Evolutionary conservation across 1,140 invertebrate species (phyloP), one percentile per base, ranked within the genome.

Genomic region (Drosophila nannoptera): DNA sequence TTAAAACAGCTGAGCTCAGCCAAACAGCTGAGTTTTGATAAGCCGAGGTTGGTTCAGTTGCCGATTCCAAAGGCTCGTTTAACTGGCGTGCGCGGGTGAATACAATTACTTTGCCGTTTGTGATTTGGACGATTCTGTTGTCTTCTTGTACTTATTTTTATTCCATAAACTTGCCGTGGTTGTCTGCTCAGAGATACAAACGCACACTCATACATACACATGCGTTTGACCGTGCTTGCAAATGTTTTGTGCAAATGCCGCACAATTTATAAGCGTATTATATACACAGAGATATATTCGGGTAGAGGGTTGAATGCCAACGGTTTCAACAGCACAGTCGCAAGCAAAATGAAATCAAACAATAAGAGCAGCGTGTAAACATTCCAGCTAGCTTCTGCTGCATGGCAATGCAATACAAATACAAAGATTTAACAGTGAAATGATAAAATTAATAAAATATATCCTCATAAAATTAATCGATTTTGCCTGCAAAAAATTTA

Each of bases 221-320:
- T 8, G 22, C 3, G 22, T 22, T 22, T 22, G 22, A 2, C 22
- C 36, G n/a, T 9, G n/a, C 36, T 8, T 38, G 50, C n/a, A 46
- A 5, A 7, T 6, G 45, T 14, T 5, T 50, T 14, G 31, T 49
- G 31, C 32, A 35, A 16, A 6, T 11, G 31, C 31, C 48, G 29
- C 49, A 50, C 32, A 50, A 12, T 12, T 8, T 16, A 14, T n/a
- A 43, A 43, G 14, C 40, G 40, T 22, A 22, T 22, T 22, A 22
- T 22, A 22, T 22, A 22, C 22, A 22, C 22, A 22, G 4, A 54
- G 7, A 45, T 32, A 31, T 16, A 36, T 62, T 42, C 42, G 33
- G 61, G 58, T 42, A 50, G 29, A 69, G 60, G 66, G 66, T 55
- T 69, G 59, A 49, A 31, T 62, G 33, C 12, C 33, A 61, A 52